These are phyloP conservation scores for Cataglyphis hispanica DNA, from an alignment of 1,140 invertebrate species.

Conservation along the genomic window DNA sequence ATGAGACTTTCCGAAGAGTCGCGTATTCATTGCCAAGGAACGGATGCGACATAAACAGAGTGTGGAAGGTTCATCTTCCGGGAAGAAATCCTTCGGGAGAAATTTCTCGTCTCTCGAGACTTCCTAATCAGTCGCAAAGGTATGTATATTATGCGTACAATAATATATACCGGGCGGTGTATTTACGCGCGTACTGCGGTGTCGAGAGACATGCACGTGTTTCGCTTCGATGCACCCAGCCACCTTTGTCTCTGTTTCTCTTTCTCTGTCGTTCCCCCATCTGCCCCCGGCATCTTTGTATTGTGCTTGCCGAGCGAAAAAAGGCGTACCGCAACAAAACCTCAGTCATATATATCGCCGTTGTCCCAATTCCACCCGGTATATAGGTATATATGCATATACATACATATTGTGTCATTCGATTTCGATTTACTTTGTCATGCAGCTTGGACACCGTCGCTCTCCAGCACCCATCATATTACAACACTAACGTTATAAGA, in stretches of 20 bases:
- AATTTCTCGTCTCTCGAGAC: background rate
- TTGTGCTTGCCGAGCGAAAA: constrained; percentile 59
- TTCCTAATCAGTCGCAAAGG: background rate
- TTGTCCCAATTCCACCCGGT: constrained; percentile 75
- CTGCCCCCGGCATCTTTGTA: background rate
- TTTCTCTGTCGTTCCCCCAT: constrained; percentile 33
- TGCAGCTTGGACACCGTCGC: constrained; percentile 4
- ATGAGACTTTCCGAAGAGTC: background rate
- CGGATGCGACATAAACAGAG: background rate
- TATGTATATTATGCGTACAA: background rate
- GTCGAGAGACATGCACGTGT: constrained; percentile 70
- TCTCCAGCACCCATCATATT: constrained; percentile 18
- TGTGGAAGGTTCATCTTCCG: background rate
- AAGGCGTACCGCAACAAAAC: constrained; percentile 69
- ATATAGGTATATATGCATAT: no score
- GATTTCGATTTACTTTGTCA: constrained; percentile 70
- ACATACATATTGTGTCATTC: constrained; percentile 69
- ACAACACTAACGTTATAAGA: background rate
- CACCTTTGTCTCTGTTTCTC: constrained; percentile 76
- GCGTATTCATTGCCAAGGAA: background rate
- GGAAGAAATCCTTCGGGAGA: constrained; percentile 9
- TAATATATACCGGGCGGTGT: background rate
- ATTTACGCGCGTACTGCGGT: constrained; percentile 30
- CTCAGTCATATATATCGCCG: constrained; percentile 57
- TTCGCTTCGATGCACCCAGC: constrained; percentile 77